These are phyloP conservation scores for Odontamblyopus rebecca DNA, from an alignment of 2,797 vertebrate genomes.

Conservation along the genomic window DNA sequence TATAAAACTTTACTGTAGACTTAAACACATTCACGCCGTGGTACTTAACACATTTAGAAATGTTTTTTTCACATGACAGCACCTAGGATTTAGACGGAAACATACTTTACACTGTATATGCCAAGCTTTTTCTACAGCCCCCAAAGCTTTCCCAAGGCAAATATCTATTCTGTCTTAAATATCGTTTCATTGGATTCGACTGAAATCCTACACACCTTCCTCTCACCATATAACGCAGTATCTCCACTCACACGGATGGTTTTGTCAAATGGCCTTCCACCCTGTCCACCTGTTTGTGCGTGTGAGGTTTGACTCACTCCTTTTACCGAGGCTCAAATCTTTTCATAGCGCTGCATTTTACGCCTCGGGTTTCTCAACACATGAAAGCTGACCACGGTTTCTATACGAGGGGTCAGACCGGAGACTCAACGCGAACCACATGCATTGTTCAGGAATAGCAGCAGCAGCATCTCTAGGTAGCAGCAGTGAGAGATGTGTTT, in stretches of 20 bases:
- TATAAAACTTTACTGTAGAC: constrained; percentile 2
- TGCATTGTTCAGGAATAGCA: constrained; percentile 32
- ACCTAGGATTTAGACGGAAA: too few species aligned
- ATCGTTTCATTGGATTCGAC: background rate
- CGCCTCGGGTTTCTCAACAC: constrained; percentile 18
- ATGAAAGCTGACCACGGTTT: constrained; percentile 46
- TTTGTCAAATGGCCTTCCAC: constrained; percentile 5
- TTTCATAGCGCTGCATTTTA: constrained; percentile 19
- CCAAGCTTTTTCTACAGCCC: background rate
- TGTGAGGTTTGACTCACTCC: constrained; percentile 15
- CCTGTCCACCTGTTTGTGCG: constrained; percentile 22
- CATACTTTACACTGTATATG: background rate
- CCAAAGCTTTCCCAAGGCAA: background rate
- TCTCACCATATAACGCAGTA: constrained; percentile 22
- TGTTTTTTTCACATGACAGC: background rate
- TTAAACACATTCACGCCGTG: background rate
- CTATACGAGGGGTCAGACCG: constrained; percentile 10
- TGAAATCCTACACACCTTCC: constrained; percentile 26
- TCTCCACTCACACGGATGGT: constrained; percentile 6
- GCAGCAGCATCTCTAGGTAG: constrained; percentile 6
- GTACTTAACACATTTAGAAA: background rate
- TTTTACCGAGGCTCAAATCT: constrained; percentile 10
- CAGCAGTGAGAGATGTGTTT: constrained; percentile 10
- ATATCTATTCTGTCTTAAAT: constrained; percentile 11
- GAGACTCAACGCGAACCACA: constrained; percentile 47